phyloP scores from a whole-genome alignment of 1,140 invertebrate genomes.

The Myzus persicae region DNA sequence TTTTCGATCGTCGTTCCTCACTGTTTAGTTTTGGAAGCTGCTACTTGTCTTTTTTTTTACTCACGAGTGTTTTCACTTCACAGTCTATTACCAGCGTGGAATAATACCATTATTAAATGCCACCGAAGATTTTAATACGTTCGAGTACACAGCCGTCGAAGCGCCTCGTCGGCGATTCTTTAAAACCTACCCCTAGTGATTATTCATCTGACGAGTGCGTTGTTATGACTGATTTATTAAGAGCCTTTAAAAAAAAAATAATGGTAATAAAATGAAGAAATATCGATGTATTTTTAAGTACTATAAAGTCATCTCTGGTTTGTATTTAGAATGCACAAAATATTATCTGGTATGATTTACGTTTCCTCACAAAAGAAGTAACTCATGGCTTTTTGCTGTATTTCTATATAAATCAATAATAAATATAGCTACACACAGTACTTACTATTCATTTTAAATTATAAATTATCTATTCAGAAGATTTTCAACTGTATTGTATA shows the following conservation, averaged over 20 bases:
- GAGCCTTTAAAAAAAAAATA: background rate
- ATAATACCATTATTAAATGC: slow-evolving; percentile 9
- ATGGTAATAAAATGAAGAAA: background rate
- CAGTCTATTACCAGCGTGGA: background rate
- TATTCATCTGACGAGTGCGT: background rate
- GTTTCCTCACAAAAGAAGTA: background rate
- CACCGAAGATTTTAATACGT: background rate
- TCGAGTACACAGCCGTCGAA: background rate
- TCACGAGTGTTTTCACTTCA: background rate
- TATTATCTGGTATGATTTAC: background rate
- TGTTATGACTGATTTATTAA: background rate
- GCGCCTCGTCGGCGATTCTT: background rate
- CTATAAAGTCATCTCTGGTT: background rate
- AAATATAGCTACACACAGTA: background rate
- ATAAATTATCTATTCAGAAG: background rate
- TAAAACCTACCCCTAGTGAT: background rate
- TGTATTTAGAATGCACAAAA: background rate
- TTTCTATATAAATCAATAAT: background rate
- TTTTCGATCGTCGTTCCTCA: background rate
- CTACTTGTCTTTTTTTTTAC: background rate
- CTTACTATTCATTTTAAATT: background rate
- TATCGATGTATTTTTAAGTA: background rate
- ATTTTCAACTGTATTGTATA: background rate
- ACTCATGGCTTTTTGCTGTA: background rate
- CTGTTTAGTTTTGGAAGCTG: background rate